phyloP scores from a whole-genome alignment of 1,140 invertebrate genomes.

The Vanessa tameamea region DNA sequence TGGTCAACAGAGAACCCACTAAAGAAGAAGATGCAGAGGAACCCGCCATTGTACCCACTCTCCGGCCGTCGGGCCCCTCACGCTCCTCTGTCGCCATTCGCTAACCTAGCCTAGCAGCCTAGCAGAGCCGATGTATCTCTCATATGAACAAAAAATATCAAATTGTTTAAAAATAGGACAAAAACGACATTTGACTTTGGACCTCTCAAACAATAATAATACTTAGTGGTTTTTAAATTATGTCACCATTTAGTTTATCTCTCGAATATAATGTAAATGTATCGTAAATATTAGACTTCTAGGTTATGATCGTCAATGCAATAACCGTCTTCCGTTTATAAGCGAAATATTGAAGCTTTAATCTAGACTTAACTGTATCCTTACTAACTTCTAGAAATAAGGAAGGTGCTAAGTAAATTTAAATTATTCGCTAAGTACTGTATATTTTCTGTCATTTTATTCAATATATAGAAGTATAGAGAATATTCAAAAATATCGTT shows the following conservation, averaged over 20 bases:
- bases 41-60: constrained; percentile 61
- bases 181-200: not conserved
- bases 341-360: constrained; percentile 68
- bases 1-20: constrained; percentile 49
- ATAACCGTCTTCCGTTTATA: constrained; percentile 62
- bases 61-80: constrained; percentile 57
- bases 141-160: not conserved
- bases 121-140: not conserved
- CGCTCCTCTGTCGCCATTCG: constrained; percentile 57
- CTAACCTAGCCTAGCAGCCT: constrained; percentile 41
- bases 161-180: not conserved
- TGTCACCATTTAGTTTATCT: constrained; percentile 4
- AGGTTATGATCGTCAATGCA: constrained; percentile 28
- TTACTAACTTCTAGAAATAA: constrained; percentile 49
- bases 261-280: constrained; percentile 3
- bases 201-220: constrained; percentile 1
- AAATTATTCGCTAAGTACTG: constrained; percentile 28
- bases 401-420: constrained; percentile 53
- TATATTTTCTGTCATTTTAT: constrained; percentile 12
- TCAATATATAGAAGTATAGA: constrained; percentile 3
- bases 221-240: not conserved
- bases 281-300: constrained; percentile 9
- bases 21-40: constrained; percentile 61
- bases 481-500: not conserved
- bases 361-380: constrained; percentile 55